Evolutionary conservation across 2,888 invertebrate genomes (phyloP), one percentile per base, ranked within the genome.

Genomic region (Drosophila barbarae): DNA sequence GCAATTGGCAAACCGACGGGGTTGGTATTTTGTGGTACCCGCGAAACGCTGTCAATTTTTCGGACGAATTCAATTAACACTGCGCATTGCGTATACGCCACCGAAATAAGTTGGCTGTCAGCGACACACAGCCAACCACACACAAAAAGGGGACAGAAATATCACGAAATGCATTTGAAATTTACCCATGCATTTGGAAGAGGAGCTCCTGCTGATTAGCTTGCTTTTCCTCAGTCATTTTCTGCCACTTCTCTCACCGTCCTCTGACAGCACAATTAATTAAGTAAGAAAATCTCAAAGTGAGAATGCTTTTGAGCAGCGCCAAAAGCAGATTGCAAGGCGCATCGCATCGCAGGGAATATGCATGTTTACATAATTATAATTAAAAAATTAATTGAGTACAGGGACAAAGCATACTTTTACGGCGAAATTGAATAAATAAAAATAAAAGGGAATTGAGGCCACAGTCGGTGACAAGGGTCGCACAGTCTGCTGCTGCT

Each of bases 331-430:
- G 30, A 50, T 46, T 39, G 46, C 35, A 49, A 58, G 58, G 46
- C 0, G 30, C 18, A 18, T 10, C n/a, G 46, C 30, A 21, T 35
- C 13, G 41, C 26, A 10, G 53, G 10, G 64, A 77, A 65, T 61
- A 56, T 64, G 59, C 68, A 63, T 76, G 55, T 63, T 76, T 67
- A 53, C 74, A 65, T 66, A 65, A 72, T 72, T 59, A 76, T 77
- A 76, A 73, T 71, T 71, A 52, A 66, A 72, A 72, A 69, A 67
- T 72, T 74, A 81, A 84, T 84, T 74, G 76, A 69, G 69, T 69
- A 66, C 68, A 69, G 64, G 64, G 63, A 71, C 76, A 81, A 81
- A 84, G 81, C 81, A 81, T 84, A 77, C 71, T 81, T 81, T 66
- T 50, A 47, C 39, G 51, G 9, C 18, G 38, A n/a, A 10, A 28